Evolutionary conservation across 1,140 invertebrate genomes (phyloP), one percentile per base, ranked within the genome.

Genomic region (Lineus longissimus): DNA sequence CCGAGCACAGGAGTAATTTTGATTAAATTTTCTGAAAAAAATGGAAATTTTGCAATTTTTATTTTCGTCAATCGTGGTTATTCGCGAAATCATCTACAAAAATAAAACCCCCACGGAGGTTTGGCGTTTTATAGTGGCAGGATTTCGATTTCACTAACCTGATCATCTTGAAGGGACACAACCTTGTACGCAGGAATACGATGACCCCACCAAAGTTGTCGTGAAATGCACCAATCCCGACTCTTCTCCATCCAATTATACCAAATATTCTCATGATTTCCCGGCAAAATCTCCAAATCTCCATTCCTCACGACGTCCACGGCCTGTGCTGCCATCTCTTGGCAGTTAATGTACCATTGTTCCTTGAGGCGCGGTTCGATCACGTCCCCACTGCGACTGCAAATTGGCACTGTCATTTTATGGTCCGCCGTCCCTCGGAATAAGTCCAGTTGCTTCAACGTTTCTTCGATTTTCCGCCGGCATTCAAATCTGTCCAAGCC

Each of bases 121-220:
- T n/a, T n/a, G n/a, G n/a, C n/a, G n/a, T n/a, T n/a, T n/a, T n/a
- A n/a, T n/a, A n/a, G n/a, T n/a, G n/a, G n/a, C n/a, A n/a, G n/a
- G n/a, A n/a, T n/a, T 36, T 36, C 4, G 25, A 27, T 7, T 7
- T 23, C 6, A 19, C 25, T 7, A 6, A 51, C 25, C 47, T 27
- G 6, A 7, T 51, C 25, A 51, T 27, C 47, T 23, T 19, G n/a
- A 19, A 6, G 19, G 47, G 6, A 9, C 47, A 51, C 25, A 51
- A 51, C 66, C 15, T 30, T 62, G 67, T 98, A 99, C 1, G 95
- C 96, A 0, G 97, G 97, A 75, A 99, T 98, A 47, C 92, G 86
- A 84, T 99, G 97, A 6, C 97, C 97, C 97, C 97, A 99, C 97
- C 97, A 99, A 1, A 99, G 84, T 80, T 99, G 97, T 22, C 97